Conservation (phyloP, 2,888 invertebrate genomes). For the Stenolophus ochropezus region DNA sequence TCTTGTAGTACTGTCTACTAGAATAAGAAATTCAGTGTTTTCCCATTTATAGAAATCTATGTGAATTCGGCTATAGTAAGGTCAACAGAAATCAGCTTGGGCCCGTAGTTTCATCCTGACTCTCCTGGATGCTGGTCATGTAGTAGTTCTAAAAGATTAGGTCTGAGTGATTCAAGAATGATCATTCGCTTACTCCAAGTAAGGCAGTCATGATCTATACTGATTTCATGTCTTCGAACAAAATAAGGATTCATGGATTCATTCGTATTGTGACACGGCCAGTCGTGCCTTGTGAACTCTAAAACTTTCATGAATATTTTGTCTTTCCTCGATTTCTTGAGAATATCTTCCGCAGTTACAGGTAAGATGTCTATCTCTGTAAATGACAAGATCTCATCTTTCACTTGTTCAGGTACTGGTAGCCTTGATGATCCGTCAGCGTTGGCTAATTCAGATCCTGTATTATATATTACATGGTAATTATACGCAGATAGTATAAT, state of each 20-base stretch:
- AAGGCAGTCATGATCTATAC: slow-evolving; percentile 60
- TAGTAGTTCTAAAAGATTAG: slow-evolving; percentile 55
- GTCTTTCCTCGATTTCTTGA: neutral
- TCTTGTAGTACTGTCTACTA: too few relatives aligned
- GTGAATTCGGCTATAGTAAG: too few relatives aligned
- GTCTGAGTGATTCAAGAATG: slow-evolving; percentile 56
- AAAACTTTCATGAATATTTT: neutral
- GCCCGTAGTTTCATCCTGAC: slow-evolving; percentile 8
- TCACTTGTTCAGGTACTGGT: neutral
- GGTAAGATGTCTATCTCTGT: neutral
- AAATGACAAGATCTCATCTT: neutral
- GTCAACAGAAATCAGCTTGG: neutral
- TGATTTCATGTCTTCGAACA: slow-evolving; percentile 54
- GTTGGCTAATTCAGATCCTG: neutral
- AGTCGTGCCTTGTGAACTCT: slow-evolving; percentile 48
- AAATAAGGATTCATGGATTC: neutral
- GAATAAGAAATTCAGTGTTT: too few relatives aligned
- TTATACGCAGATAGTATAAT: slow-evolving; percentile 1
- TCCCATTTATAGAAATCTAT: too few relatives aligned
- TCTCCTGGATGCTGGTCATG: slow-evolving; percentile 55
- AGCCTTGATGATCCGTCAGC: neutral
- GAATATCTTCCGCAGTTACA: neutral
- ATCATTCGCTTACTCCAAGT: slow-evolving; percentile 62
- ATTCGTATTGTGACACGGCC: neutral
- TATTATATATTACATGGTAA: neutral